phyloP scores from a whole-genome alignment of 2,113 vertebrate genomes.

The Pseudopipra pipra region DNA sequence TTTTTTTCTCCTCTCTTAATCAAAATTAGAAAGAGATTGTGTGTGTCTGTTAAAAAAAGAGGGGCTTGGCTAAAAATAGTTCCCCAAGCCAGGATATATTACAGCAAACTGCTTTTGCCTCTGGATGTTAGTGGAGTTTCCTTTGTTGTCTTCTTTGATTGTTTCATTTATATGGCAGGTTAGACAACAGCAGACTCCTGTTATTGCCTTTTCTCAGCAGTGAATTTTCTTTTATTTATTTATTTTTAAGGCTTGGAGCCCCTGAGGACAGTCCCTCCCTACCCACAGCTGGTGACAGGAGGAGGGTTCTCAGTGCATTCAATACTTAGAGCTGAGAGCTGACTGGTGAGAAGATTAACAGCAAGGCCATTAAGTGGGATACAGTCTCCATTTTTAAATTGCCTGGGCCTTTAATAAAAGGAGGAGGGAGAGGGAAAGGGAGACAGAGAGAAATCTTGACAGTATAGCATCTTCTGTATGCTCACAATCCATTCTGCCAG shows the following conservation, averaged over 20 bases:
- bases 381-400: slow-evolving; percentile 72
- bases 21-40: slow-evolving; percentile 62
- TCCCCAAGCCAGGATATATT: slow-evolving; percentile 75
- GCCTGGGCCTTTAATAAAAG: slow-evolving; percentile 66
- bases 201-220: slow-evolving; percentile 79
- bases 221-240: slow-evolving; percentile 61
- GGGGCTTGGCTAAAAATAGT: slow-evolving; percentile 75
- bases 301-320: slow-evolving; percentile 49
- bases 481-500: slow-evolving; percentile 33
- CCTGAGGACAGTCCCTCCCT: slow-evolving; percentile 78
- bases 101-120: slow-evolving; percentile 76
- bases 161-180: slow-evolving; percentile 84
- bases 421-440: not conserved
- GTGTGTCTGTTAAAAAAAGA: not conserved
- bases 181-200: slow-evolving; percentile 81
- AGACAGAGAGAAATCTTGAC: slow-evolving; percentile 6
- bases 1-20: slow-evolving; percentile 1
- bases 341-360: slow-evolving; percentile 76
- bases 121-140: slow-evolving; percentile 75
- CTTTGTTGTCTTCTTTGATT: slow-evolving; percentile 82
- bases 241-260: slow-evolving; percentile 57
- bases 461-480: slow-evolving; percentile 16
- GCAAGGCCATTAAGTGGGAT: slow-evolving; percentile 67
- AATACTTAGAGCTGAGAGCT: slow-evolving; percentile 67
- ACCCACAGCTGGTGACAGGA: slow-evolving; percentile 73